Evolutionary conservation across 2,113 vertebrate genomes (phyloP).

Genomic region (Theropithecus gelada): DNA sequence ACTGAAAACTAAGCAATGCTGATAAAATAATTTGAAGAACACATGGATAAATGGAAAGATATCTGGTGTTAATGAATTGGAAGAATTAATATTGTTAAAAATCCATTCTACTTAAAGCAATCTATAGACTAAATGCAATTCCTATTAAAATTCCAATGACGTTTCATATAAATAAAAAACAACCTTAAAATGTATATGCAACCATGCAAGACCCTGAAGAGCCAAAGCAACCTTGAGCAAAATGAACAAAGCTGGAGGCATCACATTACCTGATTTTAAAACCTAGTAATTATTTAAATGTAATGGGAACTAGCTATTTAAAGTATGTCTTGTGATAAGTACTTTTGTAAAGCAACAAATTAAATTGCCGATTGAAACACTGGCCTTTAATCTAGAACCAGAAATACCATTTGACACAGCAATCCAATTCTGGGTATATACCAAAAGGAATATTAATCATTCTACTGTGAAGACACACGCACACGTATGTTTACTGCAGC

Average conservation of each 20-base stretch:
- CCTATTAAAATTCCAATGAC: not conserved
- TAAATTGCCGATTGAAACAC: slow-evolving; percentile 4
- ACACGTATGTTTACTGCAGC: too few species aligned
- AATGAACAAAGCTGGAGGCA: not conserved
- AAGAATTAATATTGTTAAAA: not conserved
- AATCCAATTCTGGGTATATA: too few species aligned
- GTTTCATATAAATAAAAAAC: not conserved
- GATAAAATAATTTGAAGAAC: not conserved
- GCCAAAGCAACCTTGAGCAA: not conserved
- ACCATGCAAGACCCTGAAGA: not conserved
- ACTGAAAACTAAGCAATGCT: not conserved
- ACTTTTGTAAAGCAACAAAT: not conserved
- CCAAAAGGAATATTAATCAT: too few species aligned
- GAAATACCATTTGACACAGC: too few species aligned
- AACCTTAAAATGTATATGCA: not conserved
- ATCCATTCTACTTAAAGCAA: not conserved
- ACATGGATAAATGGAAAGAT: not conserved
- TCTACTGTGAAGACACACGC: too few species aligned
- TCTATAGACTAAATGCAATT: not conserved
- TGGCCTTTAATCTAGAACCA: not conserved
- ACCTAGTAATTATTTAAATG: slow-evolving; percentile 1
- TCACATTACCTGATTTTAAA: not conserved
- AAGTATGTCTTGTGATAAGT: not conserved
- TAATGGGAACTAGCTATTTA: not conserved
- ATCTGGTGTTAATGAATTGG: not conserved